These are phyloP conservation scores for Naso thynnoides DNA, from an alignment of 2,797 vertebrate genomes.

Conservation along the genomic window DNA sequence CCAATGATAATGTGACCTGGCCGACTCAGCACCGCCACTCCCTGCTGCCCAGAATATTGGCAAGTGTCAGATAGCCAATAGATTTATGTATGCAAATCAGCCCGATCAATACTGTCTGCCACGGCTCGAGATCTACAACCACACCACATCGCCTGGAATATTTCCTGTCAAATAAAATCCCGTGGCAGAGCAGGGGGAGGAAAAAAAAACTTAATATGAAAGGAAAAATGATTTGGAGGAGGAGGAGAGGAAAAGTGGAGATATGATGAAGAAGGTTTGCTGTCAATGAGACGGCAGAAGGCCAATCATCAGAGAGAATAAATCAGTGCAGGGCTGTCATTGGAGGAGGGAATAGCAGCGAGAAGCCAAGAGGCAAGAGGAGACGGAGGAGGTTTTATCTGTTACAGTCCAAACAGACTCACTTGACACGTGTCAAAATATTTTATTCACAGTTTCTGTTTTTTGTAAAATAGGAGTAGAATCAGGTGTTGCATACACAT, in stretches of 20 bases:
- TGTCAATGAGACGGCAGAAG: constrained; percentile 63
- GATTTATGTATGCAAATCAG: constrained; percentile 87
- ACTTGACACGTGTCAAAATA: background rate
- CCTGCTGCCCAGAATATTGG: constrained; percentile 80
- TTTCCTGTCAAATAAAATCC: constrained; percentile 79
- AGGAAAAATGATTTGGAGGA: constrained; percentile 73
- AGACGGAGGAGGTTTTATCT: constrained; percentile 21
- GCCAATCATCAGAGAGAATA: constrained; percentile 71
- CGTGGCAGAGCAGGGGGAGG: constrained; percentile 41
- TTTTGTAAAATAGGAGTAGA: background rate
- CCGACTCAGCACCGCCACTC: constrained; percentile 81
- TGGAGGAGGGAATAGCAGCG: constrained; percentile 39
- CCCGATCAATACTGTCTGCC: constrained; percentile 76
- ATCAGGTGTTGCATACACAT: background rate
- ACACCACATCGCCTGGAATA: constrained; percentile 66
- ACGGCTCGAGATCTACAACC: constrained; percentile 75
- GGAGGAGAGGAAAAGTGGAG: constrained; percentile 66
- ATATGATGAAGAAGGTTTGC: constrained; percentile 70
- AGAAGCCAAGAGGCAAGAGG: constrained; percentile 3
- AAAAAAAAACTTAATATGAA: constrained; percentile 70
- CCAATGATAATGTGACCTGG: constrained; percentile 81
- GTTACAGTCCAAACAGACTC: background rate
- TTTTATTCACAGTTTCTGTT: background rate
- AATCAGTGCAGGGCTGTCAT: constrained; percentile 57
- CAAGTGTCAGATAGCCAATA: constrained; percentile 86